Evolutionary conservation across 2,888 invertebrate genomes (phyloP), one percentile per base, ranked within the genome.

Genomic region (Acleris holmiana): DNA sequence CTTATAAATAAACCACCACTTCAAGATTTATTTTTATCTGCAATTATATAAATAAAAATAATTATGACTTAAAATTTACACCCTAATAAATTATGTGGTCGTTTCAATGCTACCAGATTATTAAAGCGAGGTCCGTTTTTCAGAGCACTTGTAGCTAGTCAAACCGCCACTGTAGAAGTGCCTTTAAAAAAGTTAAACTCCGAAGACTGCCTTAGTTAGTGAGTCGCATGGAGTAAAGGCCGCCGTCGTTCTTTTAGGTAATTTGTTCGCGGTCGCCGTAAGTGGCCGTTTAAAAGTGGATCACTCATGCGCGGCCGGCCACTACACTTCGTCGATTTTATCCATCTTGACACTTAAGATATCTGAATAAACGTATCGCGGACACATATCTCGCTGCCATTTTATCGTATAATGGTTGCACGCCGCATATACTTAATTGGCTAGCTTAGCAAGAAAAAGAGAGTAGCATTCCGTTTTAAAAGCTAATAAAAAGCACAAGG

Each of bases 341-440:
- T 86, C 76, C 77, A 79, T 85, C 82, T 80, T 85, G 89, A 88
- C 89, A 85, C 85, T 83, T 80, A 84, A 85, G 80, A 84, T 82
- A 83, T 84, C 84, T 82, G 86, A 87, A 80, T 83, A 82, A 82
- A 79, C 69, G 77, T 70, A 79, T 80, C 79, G 79, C 79, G 74
- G 76, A 82, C 83, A 77, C 77, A 80, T 78, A 86, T 85, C 84
- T 82, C 75, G 83, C 80, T 85, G 83, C 79, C 78, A 82, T 85
- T 85, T 70, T 81, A 82, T 73, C 74, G 73, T 76, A 78, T 75
- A 82, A 79, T 82, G 79, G 80, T 35, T 77, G 77, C 53, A 21
- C 46, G 79, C 78, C 73, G 75, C 77, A 73, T 70, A 72, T 79
- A 79, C 82, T 86, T 86, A 88, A 88, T 86, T 86, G 84, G 80